Conservation (phyloP, 2,113 vertebrate species). For the Rhadina sibilatrix region DNA sequence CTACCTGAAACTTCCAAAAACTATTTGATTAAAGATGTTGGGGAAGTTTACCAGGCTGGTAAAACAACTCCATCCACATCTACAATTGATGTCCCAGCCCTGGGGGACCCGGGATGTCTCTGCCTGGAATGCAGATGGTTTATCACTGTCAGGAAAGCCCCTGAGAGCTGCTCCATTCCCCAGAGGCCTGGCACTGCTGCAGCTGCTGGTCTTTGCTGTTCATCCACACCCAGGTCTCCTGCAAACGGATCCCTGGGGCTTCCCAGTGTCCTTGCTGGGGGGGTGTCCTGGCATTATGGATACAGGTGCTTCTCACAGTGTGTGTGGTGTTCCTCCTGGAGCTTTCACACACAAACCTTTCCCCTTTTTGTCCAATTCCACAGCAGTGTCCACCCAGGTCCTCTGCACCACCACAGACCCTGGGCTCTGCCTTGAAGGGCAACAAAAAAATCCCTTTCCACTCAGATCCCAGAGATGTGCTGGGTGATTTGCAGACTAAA, state of each 20-base stretch:
- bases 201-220: neutral
- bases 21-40: neutral
- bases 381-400: neutral
- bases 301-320: neutral
- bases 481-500: neutral
- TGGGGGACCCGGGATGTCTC: fast-evolving
- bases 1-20: neutral
- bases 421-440: neutral
- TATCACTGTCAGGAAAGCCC: fast-evolving
- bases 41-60: neutral
- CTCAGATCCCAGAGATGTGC: neutral
- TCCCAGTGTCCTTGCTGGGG: neutral
- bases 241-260: neutral
- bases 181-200: fast-evolving
- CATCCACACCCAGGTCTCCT: fast-evolving
- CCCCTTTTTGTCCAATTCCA: neutral
- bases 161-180: fast-evolving
- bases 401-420: neutral
- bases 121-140: neutral
- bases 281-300: fast-evolving
- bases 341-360: neutral
- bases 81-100: neutral
- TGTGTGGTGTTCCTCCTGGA: fast-evolving
- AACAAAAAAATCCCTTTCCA: neutral
- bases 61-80: fast-evolving